phyloP scores from a whole-genome alignment of 2,888 invertebrate genomes.

The Caenorhabditis zanzibari region DNA sequence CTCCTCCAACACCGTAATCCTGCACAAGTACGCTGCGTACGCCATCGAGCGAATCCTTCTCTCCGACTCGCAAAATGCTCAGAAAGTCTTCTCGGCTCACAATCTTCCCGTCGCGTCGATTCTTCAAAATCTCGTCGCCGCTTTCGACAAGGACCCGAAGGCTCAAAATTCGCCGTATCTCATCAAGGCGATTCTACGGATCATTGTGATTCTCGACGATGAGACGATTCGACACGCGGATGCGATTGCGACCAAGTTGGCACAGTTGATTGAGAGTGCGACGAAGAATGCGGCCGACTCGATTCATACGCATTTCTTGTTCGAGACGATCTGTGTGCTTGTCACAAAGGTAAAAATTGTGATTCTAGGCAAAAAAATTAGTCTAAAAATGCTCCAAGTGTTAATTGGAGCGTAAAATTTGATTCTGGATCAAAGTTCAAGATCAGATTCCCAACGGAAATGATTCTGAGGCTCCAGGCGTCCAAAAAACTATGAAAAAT shows the following conservation, averaged over 20 bases:
- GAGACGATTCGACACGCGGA: conserved; percentile 74
- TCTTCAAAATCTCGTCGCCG: conserved; percentile 89
- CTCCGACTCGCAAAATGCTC: conserved; percentile 45
- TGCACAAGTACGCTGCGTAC: conserved; percentile 94
- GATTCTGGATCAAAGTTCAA: too few relatives aligned
- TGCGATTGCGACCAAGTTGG: conserved; percentile 74
- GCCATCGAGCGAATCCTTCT: conserved; percentile 92
- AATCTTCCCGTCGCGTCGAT: conserved; percentile 89
- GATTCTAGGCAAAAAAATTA: too few relatives aligned
- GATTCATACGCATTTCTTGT: conserved; percentile 98
- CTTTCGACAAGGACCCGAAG: conserved; percentile 86
- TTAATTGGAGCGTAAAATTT: not conserved
- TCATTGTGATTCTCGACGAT: conserved; percentile 78
- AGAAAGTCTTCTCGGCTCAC: conserved; percentile 85
- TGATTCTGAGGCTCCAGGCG: too few relatives aligned
- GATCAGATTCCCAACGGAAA: too few relatives aligned
- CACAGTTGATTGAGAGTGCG: conserved; percentile 73
- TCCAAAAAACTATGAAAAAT: too few relatives aligned
- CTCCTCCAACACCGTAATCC: conserved; percentile 52
- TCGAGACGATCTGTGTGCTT: conserved; percentile 93
- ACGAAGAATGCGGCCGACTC: conserved; percentile 89
- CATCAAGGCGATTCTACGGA: conserved; percentile 90
- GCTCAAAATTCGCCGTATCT: conserved; percentile 96
- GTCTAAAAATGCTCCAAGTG: not conserved
- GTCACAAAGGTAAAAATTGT: conserved; percentile 82